These are phyloP conservation scores for Neomorphus geoffroyi DNA, from an alignment of 2,797 vertebrate species.

Conservation along the genomic window DNA sequence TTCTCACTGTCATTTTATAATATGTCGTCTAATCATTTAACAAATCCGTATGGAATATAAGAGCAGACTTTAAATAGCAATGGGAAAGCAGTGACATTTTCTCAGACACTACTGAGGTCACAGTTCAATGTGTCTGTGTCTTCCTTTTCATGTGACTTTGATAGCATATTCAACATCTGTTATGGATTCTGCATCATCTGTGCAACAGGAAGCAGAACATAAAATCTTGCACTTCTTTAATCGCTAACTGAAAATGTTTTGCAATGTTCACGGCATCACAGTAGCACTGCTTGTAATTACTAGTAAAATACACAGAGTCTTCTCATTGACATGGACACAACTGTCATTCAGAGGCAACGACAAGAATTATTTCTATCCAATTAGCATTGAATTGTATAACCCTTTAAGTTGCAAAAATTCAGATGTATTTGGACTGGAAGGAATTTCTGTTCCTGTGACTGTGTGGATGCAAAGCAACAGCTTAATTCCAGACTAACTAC, in stretches of 20 bases:
- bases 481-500: neutral
- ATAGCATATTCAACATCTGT: slow-evolving; percentile 19
- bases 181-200: slow-evolving; percentile 5
- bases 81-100: slow-evolving; percentile 29
- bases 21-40: neutral
- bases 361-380: slow-evolving; percentile 8
- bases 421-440: neutral
- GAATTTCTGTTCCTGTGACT: neutral
- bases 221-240: neutral
- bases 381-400: neutral
- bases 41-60: neutral
- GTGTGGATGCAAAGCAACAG: neutral
- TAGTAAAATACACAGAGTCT: neutral
- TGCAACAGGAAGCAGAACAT: slow-evolving; percentile 2
- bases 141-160: neutral
- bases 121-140: neutral
- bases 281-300: neutral
- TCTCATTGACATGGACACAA: neutral
- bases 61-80: neutral
- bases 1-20: neutral
- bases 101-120: neutral
- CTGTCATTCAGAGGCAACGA: neutral
- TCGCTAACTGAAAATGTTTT: neutral
- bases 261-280: neutral
- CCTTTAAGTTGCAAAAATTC: neutral